Percentiles rank a stretch among this genome's conserved stretches.
Evolutionary conservation across 2,888 invertebrate genomes (phyloP).

Genomic region (Drosophila seclusa): DNA sequence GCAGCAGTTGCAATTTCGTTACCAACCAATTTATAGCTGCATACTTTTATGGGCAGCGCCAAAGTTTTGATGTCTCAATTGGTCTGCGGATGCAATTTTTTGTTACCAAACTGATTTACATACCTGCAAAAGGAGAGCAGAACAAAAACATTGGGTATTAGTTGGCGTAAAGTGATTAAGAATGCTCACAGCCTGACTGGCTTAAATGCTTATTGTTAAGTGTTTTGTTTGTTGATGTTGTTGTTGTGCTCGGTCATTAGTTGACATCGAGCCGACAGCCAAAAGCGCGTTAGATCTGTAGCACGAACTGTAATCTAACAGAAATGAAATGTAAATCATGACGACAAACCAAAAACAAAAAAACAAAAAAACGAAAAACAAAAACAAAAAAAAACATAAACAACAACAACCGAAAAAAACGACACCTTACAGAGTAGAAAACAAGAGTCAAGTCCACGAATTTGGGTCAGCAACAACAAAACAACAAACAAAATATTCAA

Average conservation of each 20-base stretch:
- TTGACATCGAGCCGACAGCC: slow-evolving; percentile 39
- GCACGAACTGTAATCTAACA: slow-evolving; percentile 47
- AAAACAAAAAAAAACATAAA: background rate
- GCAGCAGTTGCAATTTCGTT: slow-evolving; percentile 40
- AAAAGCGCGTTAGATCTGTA: slow-evolving; percentile 33
- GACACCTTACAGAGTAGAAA: slow-evolving; percentile 59
- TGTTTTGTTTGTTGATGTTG: slow-evolving; percentile 22
- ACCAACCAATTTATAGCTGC: slow-evolving; percentile 68
- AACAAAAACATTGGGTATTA: slow-evolving; percentile 8
- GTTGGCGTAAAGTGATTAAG: slow-evolving; percentile 33
- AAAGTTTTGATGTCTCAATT: slow-evolving; percentile 66
- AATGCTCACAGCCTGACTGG: slow-evolving; percentile 11
- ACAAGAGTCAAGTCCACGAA: slow-evolving; percentile 69
- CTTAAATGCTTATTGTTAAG: slow-evolving; percentile 32
- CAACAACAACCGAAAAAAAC: slow-evolving; percentile 26
- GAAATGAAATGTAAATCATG: slow-evolving; percentile 59
- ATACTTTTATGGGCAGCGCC: slow-evolving; percentile 69
- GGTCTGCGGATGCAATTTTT: slow-evolving; percentile 11
- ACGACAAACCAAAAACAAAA: slow-evolving; percentile 23
- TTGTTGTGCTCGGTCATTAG: slow-evolving; percentile 56
- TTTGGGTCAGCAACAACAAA: slow-evolving; percentile 63
- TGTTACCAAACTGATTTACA: slow-evolving; percentile 47
- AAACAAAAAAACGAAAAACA: slow-evolving; percentile 3
- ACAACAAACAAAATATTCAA: slow-evolving; percentile 42
- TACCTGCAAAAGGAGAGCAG: slow-evolving; percentile 43